Conservation (phyloP, 1,140 invertebrate genomes). For the Pectinophora gossypiella region DNA sequence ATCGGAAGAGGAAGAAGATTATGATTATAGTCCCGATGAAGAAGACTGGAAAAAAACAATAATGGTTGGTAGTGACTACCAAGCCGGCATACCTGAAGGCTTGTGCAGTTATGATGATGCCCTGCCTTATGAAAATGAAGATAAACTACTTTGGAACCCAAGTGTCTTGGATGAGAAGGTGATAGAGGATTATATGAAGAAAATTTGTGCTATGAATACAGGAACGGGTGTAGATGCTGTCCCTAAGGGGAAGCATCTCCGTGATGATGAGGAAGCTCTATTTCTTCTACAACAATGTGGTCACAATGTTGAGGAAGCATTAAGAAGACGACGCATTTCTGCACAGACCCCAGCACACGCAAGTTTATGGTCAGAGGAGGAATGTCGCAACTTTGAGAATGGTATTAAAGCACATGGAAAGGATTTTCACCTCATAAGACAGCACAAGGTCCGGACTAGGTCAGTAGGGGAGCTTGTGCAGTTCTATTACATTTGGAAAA, state of each 20-base stretch:
- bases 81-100: constrained; percentile 94
- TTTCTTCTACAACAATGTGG: constrained; percentile 95
- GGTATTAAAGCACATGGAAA: constrained; percentile 95
- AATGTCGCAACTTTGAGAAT: constrained; percentile 97
- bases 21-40: constrained; percentile 86
- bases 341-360: constrained; percentile 77
- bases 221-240: constrained; percentile 76
- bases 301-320: constrained; percentile 94
- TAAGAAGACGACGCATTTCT: constrained; percentile 86
- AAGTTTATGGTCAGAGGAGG: constrained; percentile 97
- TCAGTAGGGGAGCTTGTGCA: constrained; percentile 98
- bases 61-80: constrained; percentile 96
- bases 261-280: constrained; percentile 96
- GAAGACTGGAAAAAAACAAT: constrained; percentile 91
- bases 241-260: constrained; percentile 86
- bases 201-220: constrained; percentile 77
- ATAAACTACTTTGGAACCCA: constrained; percentile 96
- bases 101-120: constrained; percentile 94
- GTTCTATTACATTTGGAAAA: constrained; percentile 99
- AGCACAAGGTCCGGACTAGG: constrained; percentile 94
- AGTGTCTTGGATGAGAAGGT: constrained; percentile 82
- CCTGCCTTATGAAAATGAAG: constrained; percentile 96
- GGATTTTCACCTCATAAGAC: constrained; percentile 96
- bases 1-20: constrained; percentile 82
- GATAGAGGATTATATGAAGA: constrained; percentile 88